phyloP scores from a whole-genome alignment of 2,113 vertebrate genomes.

The Eubucco bourcierii region DNA sequence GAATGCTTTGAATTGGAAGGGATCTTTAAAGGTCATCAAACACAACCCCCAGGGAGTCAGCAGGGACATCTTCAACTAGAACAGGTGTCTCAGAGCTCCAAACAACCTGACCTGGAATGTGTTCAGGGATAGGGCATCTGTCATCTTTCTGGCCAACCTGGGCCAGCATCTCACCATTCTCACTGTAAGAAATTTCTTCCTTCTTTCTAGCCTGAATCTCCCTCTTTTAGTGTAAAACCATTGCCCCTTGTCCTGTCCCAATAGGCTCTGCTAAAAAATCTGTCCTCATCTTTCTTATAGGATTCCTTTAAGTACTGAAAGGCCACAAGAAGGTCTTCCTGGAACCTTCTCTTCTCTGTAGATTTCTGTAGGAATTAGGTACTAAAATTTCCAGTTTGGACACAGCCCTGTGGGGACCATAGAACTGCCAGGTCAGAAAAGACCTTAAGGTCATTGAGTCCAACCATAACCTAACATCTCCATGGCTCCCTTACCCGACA shows the following conservation, averaged over 20 bases:
- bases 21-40: background rate
- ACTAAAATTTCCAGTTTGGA: background rate
- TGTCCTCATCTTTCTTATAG: background rate
- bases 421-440: too few species aligned
- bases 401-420: rapidly evolving
- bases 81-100: background rate
- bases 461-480: too few species aligned
- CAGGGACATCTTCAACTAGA: background rate
- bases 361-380: background rate
- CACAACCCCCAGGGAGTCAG: background rate
- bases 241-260: background rate
- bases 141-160: background rate
- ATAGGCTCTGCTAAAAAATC: background rate
- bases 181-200: background rate
- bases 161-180: background rate
- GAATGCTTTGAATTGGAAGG: background rate
- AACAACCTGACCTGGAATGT: background rate
- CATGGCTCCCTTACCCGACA: background rate
- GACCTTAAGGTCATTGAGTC: too few species aligned
- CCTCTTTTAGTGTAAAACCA: background rate
- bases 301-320: background rate
- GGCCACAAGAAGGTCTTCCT: background rate
- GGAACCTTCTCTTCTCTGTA: background rate
- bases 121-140: background rate
- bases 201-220: background rate